Base-by-base conservation (phyloP, 1,140 invertebrate species). In the Arion vulgaris region DNA sequence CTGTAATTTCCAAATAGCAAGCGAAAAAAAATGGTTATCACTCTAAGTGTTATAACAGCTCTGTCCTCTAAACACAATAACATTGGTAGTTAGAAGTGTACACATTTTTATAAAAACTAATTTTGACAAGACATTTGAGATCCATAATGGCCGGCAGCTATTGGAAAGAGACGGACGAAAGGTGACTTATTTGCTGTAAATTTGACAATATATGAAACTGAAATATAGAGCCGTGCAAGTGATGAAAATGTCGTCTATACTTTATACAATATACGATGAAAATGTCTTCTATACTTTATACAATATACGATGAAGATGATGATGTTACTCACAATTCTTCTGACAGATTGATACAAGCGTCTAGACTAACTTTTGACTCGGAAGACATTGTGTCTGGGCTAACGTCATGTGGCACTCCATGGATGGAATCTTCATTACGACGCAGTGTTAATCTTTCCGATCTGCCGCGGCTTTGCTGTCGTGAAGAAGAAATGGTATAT, bases 351-450 rank as follows among this genome's bases (percentile, higher is more conserved):
- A 49, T 34, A 26, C 38, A 45, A 1, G 73, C 73, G 28, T 75
- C 73, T 15, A 75, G n/a, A 13, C 73, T 49, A 19, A 53, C 28
- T 23, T 75, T 75, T 1, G 73, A 75, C 38, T 28, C 45, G 1
- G 73, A 75, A 28, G 73, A 75, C 17, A 49, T 1, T 7, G 73
- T 49, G 23, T 75, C 39, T 28, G 73, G 73, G 45, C 73, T 75
- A 26, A 75, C 73, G 15, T 75, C 73, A 11, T 45, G 45, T 9
- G 19, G 45, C 73, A 75, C 4, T 17, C n/a, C 73, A 11, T 32
- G 5, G 5, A 53, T 41, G 13, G 28, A 39, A n/a, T 41, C 23
- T 23, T 45, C 39, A n/a, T 1, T 41, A 11, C 39, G 71, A 53
- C 28, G 41, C 45, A n/a, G 32, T 19, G 41, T 23, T 28, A 74